Evolutionary conservation across 2,888 invertebrate genomes (phyloP), one percentile per base, ranked within the genome.

Genomic region (Ptilodon capucinus): DNA sequence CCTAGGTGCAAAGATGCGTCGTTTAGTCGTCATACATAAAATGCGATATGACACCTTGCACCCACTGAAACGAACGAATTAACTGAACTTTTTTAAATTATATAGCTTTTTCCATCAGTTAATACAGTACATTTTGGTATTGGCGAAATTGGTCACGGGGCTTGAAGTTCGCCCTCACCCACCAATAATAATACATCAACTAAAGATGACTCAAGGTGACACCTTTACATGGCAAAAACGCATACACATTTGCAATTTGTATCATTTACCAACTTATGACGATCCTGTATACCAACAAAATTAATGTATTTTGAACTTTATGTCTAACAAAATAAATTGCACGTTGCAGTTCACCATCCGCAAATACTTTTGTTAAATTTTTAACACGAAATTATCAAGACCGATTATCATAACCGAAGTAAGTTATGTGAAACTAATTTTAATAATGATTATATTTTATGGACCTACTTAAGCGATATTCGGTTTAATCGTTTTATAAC

Each of bases 401-500:
- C 49, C 48, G 50, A 54, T 57, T 56, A 60, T 48, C 57, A 46
- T 57, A 51, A 63, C 56, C 57, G 52, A 65, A 64, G 58, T 58
- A 62, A 52, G 52, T 50, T 55, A 64, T 67, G 57, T 67, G 64
- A 65, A 64, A 59, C 57, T 54, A 63, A 66, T 65, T 65, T 66
- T 60, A 59, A 62, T 72, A 62, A n/a, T 61, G 51, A 61, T 68
- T 59, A 60, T 48, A 42, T 53, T 61, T 59, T 64, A 63, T 62
- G 60, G 57, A 60, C 58, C 60, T 57, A 63, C 49, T 55, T 58
- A 64, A 54, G 38, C 48, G 64, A 70, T 64, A 57, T 54, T 52
- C 48, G 51, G 51, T 65, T 67, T 73, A 78, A 80, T 76, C 74
- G 71, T 66, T 71, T 76, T 76, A 73, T 75, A 79, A 81, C 72